Percentiles rank a stretch among this genome's conserved stretches.
These are phyloP conservation scores for Siderastrea siderea DNA, from an alignment of 92 coral and sea anemone species.

Conservation along the genomic window DNA sequence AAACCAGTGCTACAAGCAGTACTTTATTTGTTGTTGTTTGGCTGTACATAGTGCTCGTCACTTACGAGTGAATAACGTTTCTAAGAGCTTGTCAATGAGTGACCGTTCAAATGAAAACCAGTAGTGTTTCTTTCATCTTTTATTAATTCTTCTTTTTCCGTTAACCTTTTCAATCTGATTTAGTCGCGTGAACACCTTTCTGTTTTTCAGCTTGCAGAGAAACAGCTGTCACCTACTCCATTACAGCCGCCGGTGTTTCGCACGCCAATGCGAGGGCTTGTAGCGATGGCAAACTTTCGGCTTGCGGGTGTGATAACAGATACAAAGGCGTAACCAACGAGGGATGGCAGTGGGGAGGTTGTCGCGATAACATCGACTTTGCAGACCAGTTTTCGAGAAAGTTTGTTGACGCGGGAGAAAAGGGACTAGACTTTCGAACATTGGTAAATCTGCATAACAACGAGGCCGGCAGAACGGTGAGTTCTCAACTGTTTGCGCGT, in stretches of 20 bases:
- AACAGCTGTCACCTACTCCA: constrained; percentile 92
- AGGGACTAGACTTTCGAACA: constrained; percentile 91
- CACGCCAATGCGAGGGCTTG: constrained; percentile 95
- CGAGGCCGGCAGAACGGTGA: constrained; percentile 96
- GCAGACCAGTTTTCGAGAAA: constrained; percentile 93
- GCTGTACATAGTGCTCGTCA: too few relatives aligned
- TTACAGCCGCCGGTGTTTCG: constrained; percentile 96
- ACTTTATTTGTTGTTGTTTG: too few relatives aligned
- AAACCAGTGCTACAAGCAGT: too few relatives aligned
- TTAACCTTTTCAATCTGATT: background rate
- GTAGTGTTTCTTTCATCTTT: too few relatives aligned
- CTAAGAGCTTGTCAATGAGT: too few relatives aligned
- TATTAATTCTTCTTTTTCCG: too few relatives aligned
- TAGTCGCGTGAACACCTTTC: background rate
- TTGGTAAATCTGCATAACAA: constrained; percentile 94
- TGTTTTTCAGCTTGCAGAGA: constrained; percentile 89
- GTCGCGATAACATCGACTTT: constrained; percentile 95
- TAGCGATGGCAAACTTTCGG: constrained; percentile 79
- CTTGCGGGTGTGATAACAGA: constrained; percentile 89
- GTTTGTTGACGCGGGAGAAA: constrained; percentile 94
- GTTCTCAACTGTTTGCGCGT: constrained; percentile 2
- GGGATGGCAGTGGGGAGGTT: constrained; percentile 99
- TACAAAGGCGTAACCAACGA: constrained; percentile 89
- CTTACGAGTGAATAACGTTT: too few relatives aligned
- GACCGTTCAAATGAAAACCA: too few relatives aligned